Conservation (phyloP, 2,113 vertebrate species). For the Diglossa brunneiventris region DNA sequence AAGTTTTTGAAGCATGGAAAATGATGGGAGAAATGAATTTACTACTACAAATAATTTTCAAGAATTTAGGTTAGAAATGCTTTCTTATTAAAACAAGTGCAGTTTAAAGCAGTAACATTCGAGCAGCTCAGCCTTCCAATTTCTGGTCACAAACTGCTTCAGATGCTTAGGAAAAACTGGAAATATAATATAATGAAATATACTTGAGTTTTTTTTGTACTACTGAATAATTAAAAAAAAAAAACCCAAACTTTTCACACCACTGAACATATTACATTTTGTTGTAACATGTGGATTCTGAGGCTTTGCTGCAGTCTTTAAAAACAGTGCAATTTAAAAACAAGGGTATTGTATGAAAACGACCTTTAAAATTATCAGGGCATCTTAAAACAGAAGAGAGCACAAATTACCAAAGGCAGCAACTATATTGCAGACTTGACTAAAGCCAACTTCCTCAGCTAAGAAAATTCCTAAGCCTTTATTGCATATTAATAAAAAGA, state of each 20-base stretch:
- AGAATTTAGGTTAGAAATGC: slow-evolving; percentile 60
- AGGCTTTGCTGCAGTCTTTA: slow-evolving; percentile 67
- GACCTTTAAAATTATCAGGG: slow-evolving; percentile 68
- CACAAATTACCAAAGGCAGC: slow-evolving; percentile 76
- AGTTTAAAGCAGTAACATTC: slow-evolving; percentile 68
- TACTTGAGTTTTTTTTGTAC: slow-evolving; percentile 1
- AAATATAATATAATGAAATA: slow-evolving; percentile 20
- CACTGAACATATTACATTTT: neutral
- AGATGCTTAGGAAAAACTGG: slow-evolving; percentile 64
- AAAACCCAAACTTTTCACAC: neutral
- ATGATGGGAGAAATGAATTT: slow-evolving; percentile 63
- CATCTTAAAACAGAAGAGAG: slow-evolving; percentile 73
- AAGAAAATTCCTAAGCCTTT: slow-evolving; percentile 76
- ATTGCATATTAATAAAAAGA: slow-evolving; percentile 82
- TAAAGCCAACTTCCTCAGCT: slow-evolving; percentile 71
- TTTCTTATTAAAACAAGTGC: slow-evolving; percentile 66
- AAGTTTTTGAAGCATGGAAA: slow-evolving; percentile 80
- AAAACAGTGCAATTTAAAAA: slow-evolving; percentile 80
- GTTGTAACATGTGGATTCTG: slow-evolving; percentile 32
- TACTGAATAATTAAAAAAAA: slow-evolving; percentile 36
- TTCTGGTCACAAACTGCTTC: slow-evolving; percentile 67
- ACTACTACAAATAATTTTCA: slow-evolving; percentile 71
- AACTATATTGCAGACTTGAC: slow-evolving; percentile 72
- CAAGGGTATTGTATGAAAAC: slow-evolving; percentile 71
- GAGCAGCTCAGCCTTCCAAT: slow-evolving; percentile 60